Percentiles rank a stretch among this genome's conserved stretches.
These are phyloP conservation scores for Epinotia demarniana DNA, from an alignment of 2,888 invertebrate species.

Conservation along the genomic window DNA sequence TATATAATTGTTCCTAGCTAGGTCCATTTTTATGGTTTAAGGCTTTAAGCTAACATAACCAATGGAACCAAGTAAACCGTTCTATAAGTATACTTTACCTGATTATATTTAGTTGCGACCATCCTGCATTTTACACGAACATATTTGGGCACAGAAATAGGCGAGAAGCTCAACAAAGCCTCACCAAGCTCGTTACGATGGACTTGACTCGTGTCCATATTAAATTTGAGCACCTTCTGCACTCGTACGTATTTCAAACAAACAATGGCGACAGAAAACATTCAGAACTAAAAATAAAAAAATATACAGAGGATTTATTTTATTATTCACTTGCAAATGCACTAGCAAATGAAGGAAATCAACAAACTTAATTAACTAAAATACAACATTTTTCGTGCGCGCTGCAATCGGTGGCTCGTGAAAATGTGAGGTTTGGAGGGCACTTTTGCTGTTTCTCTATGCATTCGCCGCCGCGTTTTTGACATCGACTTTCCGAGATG, in stretches of 20 bases:
- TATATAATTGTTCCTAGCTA: no score
- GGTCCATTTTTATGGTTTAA: no score
- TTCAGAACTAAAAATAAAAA: not conserved
- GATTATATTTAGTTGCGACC: no score
- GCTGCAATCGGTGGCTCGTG: constrained; percentile 50
- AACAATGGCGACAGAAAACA: not conserved
- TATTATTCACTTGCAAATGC: no score
- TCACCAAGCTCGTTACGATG: not conserved
- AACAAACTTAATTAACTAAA: constrained; percentile 47
- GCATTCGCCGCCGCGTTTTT: constrained; percentile 51
- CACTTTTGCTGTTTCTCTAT: constrained; percentile 45
- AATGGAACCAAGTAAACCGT: no score
- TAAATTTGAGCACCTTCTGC: not conserved
- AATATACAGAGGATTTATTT: not conserved
- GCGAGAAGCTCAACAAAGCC: not conserved
- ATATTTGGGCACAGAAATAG: constrained; percentile 1
- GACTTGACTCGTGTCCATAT: not conserved
- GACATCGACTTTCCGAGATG: constrained; percentile 50
- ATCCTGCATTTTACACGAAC: no score
- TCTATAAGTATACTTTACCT: no score
- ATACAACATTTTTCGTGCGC: constrained; percentile 53
- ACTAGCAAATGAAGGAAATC: not conserved
- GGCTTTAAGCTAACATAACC: no score
- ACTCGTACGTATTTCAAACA: not conserved
- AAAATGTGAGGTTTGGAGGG: constrained; percentile 46